These are phyloP conservation scores for Solenopsis invicta DNA, from an alignment of 1,140 invertebrate genomes.

Conservation along the genomic window DNA sequence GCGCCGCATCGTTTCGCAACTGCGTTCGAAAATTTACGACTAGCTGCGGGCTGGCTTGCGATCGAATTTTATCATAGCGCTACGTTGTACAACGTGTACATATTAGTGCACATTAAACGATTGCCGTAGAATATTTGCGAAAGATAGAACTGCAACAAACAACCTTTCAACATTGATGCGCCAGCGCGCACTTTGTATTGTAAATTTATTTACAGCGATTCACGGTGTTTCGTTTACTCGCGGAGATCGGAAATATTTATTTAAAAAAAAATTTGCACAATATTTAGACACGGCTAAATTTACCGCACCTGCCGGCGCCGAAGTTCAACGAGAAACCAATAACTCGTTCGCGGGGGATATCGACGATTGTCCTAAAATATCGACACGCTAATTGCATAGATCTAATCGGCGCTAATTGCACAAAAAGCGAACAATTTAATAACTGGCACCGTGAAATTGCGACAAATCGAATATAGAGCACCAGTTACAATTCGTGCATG, in stretches of 20 bases:
- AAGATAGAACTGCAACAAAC: constrained; percentile 41
- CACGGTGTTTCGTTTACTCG: neutral
- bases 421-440: constrained; percentile 57
- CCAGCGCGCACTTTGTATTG: neutral
- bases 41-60: constrained; percentile 37
- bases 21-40: constrained; percentile 51
- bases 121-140: constrained; percentile 32
- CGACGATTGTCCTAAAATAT: constrained; percentile 48
- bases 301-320: constrained; percentile 13
- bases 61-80: constrained; percentile 35
- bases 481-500: neutral
- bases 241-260: constrained; percentile 28
- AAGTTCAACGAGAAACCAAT: constrained; percentile 42
- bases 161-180: neutral
- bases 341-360: constrained; percentile 20
- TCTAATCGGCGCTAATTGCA: constrained; percentile 49
- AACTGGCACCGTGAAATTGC: constrained; percentile 24
- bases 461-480: constrained; percentile 38
- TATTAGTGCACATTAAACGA: constrained; percentile 55
- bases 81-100: constrained; percentile 13
- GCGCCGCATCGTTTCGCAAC: constrained; percentile 48
- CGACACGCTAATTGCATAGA: constrained; percentile 38
- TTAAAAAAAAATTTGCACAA: constrained; percentile 36
- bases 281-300: constrained; percentile 44
- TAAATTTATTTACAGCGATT: constrained; percentile 29